Percentiles rank a stretch among this genome's conserved stretches.
These are phyloP conservation scores for Balearica regulorum DNA, from an alignment of 2,797 vertebrate species.

Conservation along the genomic window DNA sequence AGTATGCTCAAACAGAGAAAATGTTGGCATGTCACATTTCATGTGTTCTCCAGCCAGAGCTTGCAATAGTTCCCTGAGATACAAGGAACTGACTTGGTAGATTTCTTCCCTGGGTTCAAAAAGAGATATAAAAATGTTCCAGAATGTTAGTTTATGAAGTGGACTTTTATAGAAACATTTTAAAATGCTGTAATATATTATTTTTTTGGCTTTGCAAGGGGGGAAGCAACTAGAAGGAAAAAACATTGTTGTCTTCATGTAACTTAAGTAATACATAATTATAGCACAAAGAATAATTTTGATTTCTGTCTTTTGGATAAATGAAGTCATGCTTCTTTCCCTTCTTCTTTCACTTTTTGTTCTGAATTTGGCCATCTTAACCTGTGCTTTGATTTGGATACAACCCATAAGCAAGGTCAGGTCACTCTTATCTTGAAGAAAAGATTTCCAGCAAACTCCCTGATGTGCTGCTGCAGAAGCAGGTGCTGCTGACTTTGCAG, in stretches of 20 bases:
- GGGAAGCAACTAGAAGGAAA: background rate
- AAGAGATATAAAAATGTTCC: background rate
- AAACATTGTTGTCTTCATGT: background rate
- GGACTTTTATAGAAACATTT: background rate
- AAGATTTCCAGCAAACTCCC: background rate
- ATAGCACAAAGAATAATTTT: background rate
- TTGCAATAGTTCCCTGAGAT: background rate
- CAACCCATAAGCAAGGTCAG: background rate
- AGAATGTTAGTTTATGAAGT: background rate
- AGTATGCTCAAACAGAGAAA: background rate
- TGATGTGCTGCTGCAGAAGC: background rate
- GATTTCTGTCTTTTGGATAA: background rate
- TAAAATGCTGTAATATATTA: background rate
- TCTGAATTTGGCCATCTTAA: background rate
- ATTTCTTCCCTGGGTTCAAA: background rate
- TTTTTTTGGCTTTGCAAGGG: background rate
- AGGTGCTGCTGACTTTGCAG: slow-evolving; percentile 7
- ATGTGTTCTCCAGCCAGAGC: background rate
- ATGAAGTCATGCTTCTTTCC: background rate
- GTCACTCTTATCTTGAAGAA: background rate
- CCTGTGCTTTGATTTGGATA: background rate
- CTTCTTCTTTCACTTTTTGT: slow-evolving; percentile 13
- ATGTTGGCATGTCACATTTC: background rate
- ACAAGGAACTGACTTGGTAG: background rate
- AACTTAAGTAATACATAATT: background rate